These are phyloP conservation scores for Rhadinocentrus ornatus DNA, from an alignment of 2,797 vertebrate genomes.

Conservation along the genomic window DNA sequence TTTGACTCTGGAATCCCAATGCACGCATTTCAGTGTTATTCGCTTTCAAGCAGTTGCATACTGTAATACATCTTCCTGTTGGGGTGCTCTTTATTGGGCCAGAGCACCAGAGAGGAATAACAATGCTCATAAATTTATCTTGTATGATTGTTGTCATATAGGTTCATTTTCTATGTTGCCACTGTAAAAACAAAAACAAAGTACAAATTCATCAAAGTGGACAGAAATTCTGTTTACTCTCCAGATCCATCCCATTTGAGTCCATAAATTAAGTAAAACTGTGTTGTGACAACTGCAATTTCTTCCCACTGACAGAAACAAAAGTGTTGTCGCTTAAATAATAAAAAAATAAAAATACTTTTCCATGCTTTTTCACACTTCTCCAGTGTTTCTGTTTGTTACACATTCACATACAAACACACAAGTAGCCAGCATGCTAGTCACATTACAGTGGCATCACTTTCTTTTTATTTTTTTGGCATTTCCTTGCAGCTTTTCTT, in stretches of 20 bases:
- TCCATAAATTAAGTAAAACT: not conserved
- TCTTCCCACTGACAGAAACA: not conserved
- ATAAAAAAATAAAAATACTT: too few species aligned
- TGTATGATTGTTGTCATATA: too few species aligned
- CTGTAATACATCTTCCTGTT: not conserved
- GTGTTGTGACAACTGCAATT: too few species aligned
- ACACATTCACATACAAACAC: conserved; percentile 11
- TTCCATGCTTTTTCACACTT: not conserved
- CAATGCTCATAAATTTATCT: not conserved
- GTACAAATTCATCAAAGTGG: not conserved
- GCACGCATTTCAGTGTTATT: too few species aligned
- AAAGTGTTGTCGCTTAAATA: too few species aligned
- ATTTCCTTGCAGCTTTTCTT: conserved; percentile 79
- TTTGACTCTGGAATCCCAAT: not conserved
- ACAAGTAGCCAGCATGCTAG: conserved; percentile 24
- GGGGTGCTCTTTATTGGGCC: not conserved
- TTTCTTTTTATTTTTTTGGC: conserved; percentile 57
- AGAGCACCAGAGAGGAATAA: not conserved
- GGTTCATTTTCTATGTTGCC: not conserved
- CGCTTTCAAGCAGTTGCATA: not conserved
- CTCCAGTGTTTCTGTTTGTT: conserved; percentile 15
- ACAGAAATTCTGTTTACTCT: not conserved
- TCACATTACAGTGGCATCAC: conserved; percentile 60
- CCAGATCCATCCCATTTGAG: too few species aligned
- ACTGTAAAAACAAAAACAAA: not conserved